phyloP scores from a whole-genome alignment of 2,113 vertebrate genomes.

The Melanerpes aurifrons region DNA sequence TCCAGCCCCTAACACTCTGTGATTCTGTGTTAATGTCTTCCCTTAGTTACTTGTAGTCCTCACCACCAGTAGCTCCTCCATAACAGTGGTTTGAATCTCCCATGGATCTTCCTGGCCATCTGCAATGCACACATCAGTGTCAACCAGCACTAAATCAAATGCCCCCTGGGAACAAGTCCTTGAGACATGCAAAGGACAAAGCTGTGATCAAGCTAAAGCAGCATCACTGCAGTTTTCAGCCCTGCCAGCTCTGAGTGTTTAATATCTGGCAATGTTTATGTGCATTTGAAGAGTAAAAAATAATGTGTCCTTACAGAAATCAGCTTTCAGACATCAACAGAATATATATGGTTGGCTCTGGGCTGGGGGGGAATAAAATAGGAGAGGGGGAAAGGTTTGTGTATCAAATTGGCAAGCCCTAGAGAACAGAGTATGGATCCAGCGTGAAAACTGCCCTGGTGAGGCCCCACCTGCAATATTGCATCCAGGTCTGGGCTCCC shows the following conservation, averaged over 20 bases:
- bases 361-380: background rate
- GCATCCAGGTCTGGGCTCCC: too few species aligned
- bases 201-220: background rate
- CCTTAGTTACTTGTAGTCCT: background rate
- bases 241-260: background rate
- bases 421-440: background rate
- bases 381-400: background rate
- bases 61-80: background rate
- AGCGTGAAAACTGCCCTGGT: background rate
- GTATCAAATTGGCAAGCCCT: background rate
- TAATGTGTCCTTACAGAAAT: background rate
- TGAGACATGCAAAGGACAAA: background rate
- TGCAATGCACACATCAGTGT: background rate
- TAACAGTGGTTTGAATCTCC: background rate
- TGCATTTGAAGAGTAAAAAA: background rate
- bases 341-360: background rate
- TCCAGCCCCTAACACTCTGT: too few species aligned
- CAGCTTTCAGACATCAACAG: background rate
- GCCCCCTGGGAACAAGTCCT: background rate
- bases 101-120: background rate
- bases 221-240: background rate
- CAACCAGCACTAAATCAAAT: slow-evolving; percentile 10
- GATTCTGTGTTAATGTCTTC: background rate
- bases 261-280: background rate
- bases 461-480: too few species aligned